Evolutionary conservation across 2,888 invertebrate genomes (phyloP), one percentile per base, ranked within the genome.

Genomic region (Cloeon dipterum): DNA sequence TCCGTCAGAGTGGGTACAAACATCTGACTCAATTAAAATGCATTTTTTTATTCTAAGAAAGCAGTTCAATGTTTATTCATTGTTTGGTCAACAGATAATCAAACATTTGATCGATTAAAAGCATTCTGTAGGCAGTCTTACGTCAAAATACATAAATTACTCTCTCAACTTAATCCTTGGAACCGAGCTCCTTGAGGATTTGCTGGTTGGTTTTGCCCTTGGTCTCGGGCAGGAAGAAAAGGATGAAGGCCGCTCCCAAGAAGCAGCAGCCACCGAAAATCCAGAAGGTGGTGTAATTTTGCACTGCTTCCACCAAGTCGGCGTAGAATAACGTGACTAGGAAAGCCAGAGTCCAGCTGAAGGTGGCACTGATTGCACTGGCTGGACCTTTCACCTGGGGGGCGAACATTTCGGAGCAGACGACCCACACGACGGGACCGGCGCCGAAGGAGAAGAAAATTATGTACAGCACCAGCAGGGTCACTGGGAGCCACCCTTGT

Each of bases 161-260:
- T n/a, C n/a, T n/a, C n/a, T n/a, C n/a, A n/a, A 29, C n/a, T n/a
- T 16, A 8, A 8, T 29, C 14, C 16, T 29, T n/a, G 14, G 7
- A 29, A 29, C 7, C 29, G 7, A 29, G 7, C 29, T 7, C 29
- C n/a, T 16, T n/a, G 7, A 29, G 16, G n/a, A 29, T n/a, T 16
- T 29, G 29, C 7, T 29, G 13, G 5, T 7, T 8, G n/a, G 5
- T 11, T n/a, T 29, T 29, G n/a, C 29, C 32, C 36, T 39, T 39
- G 8, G 63, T 63, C 47, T 63, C 63, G 1, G 62, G 62, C 3
- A 63, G 50, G 26, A 50, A 51, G 34, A 51, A 46, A 34, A 49
- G 46, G 3, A 58, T 55, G 47, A 58, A 59, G 35, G 55, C 39
- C 5, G 54, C 44, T n/a, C 54, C 51, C 4, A 54, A 3, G 4